Conservation (phyloP, 1,140 invertebrate species). For the Cherax quadricarinatus region DNA sequence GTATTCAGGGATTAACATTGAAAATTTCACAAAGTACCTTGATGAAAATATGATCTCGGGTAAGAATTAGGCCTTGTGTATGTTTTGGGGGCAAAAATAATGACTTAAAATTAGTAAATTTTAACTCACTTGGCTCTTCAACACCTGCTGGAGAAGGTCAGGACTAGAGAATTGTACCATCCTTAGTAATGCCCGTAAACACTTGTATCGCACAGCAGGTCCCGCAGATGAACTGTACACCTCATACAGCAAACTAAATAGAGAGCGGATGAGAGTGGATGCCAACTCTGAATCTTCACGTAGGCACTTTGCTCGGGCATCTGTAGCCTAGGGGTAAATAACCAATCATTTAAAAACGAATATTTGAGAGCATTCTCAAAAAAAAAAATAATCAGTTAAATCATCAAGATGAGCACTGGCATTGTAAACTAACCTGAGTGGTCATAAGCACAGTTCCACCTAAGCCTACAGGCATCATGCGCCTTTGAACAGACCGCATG, state of each 20-base stretch:
- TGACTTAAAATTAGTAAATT: neutral
- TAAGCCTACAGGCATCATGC: slow-evolving; percentile 71
- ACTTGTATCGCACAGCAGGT: slow-evolving; percentile 97
- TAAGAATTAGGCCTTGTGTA: too few species aligned
- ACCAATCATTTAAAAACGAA: neutral
- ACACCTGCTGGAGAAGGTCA: slow-evolving; percentile 83
- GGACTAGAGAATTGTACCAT: slow-evolving; percentile 96
- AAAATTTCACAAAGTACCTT: too few species aligned
- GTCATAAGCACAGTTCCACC: slow-evolving; percentile 36
- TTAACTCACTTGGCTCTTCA: slow-evolving; percentile 63
- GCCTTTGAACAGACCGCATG: slow-evolving; percentile 90
- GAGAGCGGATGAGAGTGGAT: slow-evolving; percentile 88
- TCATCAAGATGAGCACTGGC: neutral
- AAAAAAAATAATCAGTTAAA: neutral
- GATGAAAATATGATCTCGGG: too few species aligned
- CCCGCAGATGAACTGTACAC: slow-evolving; percentile 98
- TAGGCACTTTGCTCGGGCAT: slow-evolving; percentile 83
- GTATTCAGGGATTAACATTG: too few species aligned
- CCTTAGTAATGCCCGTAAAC: slow-evolving; percentile 93
- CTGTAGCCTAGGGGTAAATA: slow-evolving; percentile 74
- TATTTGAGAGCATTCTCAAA: neutral
- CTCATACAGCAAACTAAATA: slow-evolving; percentile 88
- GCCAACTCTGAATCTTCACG: slow-evolving; percentile 84
- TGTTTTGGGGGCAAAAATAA: too few species aligned
- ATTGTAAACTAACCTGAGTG: slow-evolving; percentile 54